phyloP scores from a whole-genome alignment of 2,888 invertebrate species.

The Heliconius erato region DNA sequence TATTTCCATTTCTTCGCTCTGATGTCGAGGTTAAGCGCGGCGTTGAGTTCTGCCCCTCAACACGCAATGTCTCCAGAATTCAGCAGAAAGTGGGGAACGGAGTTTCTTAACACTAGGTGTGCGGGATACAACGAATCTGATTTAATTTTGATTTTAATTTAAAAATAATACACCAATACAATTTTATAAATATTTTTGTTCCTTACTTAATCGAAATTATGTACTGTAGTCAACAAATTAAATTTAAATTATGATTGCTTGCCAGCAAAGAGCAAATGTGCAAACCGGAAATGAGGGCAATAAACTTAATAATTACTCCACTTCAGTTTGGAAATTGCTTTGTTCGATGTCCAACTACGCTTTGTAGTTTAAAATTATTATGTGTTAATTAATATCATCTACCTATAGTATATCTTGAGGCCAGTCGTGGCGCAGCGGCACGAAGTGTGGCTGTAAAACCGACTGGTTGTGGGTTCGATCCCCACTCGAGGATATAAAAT shows the following conservation, averaged over 20 bases:
- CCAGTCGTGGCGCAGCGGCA: too few species aligned
- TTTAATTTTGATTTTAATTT: too few species aligned
- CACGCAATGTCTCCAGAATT: too few species aligned
- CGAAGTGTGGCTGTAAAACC: too few species aligned
- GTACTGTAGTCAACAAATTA: background rate
- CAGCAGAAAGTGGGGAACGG: too few species aligned
- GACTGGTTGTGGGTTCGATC: too few species aligned
- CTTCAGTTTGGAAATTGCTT: background rate
- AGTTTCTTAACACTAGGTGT: too few species aligned
- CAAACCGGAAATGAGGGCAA: conserved; percentile 34
- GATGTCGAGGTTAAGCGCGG: too few species aligned
- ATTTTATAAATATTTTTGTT: background rate
- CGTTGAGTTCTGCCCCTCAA: too few species aligned
- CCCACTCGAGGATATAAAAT: too few species aligned
- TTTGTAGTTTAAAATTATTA: background rate
- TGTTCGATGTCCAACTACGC: conserved; percentile 3
- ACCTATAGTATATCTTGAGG: background rate
- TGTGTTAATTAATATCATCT: background rate
- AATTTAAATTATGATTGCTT: background rate
- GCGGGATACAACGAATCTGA: too few species aligned
- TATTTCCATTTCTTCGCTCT: too few species aligned
- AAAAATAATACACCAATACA: background rate
- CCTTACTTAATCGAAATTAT: background rate
- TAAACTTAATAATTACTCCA: conserved; percentile 25
- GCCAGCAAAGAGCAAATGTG: conserved; percentile 21